Evolutionary conservation across 2,888 invertebrate species (phyloP).

Genomic region (Morinoia aosen): DNA sequence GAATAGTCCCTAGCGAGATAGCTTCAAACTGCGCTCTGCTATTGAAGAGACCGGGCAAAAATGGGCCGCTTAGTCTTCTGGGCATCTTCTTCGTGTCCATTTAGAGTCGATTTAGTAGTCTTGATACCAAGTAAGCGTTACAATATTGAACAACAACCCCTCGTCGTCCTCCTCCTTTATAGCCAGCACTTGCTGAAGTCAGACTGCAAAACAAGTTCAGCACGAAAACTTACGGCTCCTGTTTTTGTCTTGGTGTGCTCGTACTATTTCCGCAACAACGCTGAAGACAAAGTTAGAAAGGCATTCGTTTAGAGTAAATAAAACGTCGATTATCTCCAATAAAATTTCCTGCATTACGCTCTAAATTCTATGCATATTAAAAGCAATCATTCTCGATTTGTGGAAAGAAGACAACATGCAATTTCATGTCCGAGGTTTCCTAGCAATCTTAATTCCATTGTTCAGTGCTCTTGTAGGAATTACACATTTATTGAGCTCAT

Average conservation of each 20-base stretch:
- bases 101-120: constrained; percentile 29
- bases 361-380: too few species aligned
- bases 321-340: neutral
- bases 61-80: constrained; percentile 12
- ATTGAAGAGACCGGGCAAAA: constrained; percentile 10
- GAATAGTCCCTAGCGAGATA: neutral
- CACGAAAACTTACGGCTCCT: neutral
- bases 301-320: neutral
- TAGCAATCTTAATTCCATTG: too few species aligned
- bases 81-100: neutral
- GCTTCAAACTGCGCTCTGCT: neutral
- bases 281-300: neutral
- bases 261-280: neutral
- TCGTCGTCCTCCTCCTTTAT: neutral
- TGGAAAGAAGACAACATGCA: neutral
- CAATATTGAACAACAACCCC: constrained; percentile 19
- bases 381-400: neutral
- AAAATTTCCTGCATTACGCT: neutral
- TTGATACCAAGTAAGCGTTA: constrained; percentile 7
- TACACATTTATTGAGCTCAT: too few species aligned
- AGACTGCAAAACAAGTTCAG: neutral
- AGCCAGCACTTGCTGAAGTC: neutral
- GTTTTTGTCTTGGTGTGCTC: neutral
- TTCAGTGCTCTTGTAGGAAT: too few species aligned
- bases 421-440: neutral